phyloP scores from a whole-genome alignment of 2,113 vertebrate genomes.

The Mungos mungo region DNA sequence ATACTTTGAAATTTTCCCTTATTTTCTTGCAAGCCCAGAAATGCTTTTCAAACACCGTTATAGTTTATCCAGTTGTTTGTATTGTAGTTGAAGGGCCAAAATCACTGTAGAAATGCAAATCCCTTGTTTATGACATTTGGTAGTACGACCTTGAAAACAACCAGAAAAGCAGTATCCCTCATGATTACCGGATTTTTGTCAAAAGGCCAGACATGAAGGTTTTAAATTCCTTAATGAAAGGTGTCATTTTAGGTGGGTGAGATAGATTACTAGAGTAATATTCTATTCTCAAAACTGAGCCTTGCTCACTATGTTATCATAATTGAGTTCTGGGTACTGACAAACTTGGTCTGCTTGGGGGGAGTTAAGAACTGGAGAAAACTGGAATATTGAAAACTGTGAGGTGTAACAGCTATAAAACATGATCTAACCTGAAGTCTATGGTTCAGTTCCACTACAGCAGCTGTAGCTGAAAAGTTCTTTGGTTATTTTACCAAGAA shows the following conservation, averaged over 20 bases:
- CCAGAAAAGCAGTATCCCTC: not conserved
- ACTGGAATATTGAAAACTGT: not conserved
- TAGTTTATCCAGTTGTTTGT: not conserved
- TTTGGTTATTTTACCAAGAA: not conserved
- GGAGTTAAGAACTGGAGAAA: not conserved
- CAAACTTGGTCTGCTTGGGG: not conserved
- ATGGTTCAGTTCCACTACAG: not conserved
- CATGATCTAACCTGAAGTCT: not conserved
- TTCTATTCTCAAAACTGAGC: not conserved
- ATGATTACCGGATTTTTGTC: not conserved
- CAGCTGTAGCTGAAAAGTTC: not conserved
- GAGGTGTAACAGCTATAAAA: not conserved
- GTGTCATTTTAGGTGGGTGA: not conserved
- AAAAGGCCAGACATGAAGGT: not conserved
- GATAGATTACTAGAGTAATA: not conserved
- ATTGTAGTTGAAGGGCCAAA: not conserved
- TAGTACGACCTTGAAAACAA: not conserved
- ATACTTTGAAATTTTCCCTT: not conserved
- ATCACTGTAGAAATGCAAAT: not conserved
- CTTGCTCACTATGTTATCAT: not conserved
- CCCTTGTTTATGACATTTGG: not conserved
- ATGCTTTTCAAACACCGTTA: not conserved
- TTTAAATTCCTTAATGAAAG: not conserved
- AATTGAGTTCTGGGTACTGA: not conserved
- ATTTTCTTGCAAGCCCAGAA: constrained; percentile 21